Evolutionary conservation across 1,140 invertebrate genomes (phyloP).

Genomic region (Brachionus manjavacas): DNA sequence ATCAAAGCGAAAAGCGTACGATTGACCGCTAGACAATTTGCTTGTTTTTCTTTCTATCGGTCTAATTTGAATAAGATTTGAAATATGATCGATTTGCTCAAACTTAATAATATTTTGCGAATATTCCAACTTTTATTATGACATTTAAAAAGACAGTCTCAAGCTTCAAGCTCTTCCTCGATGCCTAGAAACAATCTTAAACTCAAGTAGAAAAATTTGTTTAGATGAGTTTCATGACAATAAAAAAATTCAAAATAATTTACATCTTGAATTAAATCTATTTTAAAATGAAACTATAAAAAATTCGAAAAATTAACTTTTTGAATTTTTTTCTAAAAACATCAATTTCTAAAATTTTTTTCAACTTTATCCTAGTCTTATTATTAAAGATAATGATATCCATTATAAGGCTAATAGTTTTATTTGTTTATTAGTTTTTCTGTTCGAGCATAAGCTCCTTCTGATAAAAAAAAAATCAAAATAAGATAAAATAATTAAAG

Average conservation of each 20-base stretch:
- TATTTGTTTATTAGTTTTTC: too few relatives aligned
- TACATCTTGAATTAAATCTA: not conserved
- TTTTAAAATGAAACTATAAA: not conserved
- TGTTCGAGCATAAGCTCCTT: too few relatives aligned
- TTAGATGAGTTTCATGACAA: not conserved
- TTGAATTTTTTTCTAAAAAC: not conserved
- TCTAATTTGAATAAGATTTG: not conserved
- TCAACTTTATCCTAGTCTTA: not conserved
- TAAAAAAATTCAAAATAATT: not conserved
- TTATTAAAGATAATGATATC: not conserved
- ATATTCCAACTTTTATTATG: not conserved
- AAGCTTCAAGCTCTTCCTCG: not conserved
- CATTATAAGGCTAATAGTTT: not conserved
- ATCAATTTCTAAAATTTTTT: too few relatives aligned
- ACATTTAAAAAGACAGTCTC: not conserved
- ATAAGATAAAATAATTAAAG: too few relatives aligned
- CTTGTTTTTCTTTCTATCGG: not conserved
- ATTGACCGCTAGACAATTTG: constrained; percentile 1
- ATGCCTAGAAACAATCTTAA: not conserved
- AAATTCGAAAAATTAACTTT: not conserved
- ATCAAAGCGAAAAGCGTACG: not conserved
- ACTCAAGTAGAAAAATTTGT: not conserved
- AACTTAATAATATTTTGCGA: not conserved
- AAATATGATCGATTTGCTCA: not conserved
- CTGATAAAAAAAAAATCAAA: too few relatives aligned